Conservation (phyloP, 2,113 vertebrate genomes). For the Ornithorhynchus anatinus region DNA sequence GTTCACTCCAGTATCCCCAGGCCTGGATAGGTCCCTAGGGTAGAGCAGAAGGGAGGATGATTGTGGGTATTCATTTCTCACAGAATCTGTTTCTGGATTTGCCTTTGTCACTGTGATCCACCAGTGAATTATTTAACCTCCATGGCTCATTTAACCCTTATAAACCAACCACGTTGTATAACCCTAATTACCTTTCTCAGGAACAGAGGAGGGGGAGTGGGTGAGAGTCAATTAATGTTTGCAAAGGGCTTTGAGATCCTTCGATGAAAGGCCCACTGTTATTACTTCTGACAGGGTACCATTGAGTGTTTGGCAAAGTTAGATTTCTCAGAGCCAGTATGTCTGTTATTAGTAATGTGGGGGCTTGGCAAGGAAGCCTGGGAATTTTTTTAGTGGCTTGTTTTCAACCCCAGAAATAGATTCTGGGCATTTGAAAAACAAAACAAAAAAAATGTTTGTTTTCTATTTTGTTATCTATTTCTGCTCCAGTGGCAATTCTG, state of each 20-base stretch:
- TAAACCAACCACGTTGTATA: conserved; percentile 50
- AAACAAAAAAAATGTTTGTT: conserved; percentile 56
- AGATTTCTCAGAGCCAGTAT: conserved; percentile 65
- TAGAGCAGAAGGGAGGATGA: no score
- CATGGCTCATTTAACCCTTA: conserved; percentile 36
- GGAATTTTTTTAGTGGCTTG: conserved; percentile 73
- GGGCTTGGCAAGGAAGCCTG: conserved; percentile 67
- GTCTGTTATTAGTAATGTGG: conserved; percentile 71
- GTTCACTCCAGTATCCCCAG: no score
- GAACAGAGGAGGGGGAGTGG: conserved; percentile 1
- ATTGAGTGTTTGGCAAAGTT: conserved; percentile 61
- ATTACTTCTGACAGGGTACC: conserved; percentile 62
- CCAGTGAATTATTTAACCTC: conserved; percentile 42
- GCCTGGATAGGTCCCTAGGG: no score
- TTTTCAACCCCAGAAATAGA: conserved; percentile 66
- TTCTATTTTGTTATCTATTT: conserved; percentile 58
- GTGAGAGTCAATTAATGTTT: conserved; percentile 45
- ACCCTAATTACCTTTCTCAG: conserved; percentile 54
- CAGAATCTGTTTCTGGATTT: no score
- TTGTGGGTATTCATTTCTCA: no score
- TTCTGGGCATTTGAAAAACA: conserved; percentile 47
- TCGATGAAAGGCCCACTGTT: conserved; percentile 54
- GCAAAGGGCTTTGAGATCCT: conserved; percentile 59
- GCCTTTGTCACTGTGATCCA: conserved; percentile 50
- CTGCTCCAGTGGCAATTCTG: conserved; percentile 50